phyloP scores from a whole-genome alignment of 2,888 invertebrate species.

The Dexiosoma caninum region DNA sequence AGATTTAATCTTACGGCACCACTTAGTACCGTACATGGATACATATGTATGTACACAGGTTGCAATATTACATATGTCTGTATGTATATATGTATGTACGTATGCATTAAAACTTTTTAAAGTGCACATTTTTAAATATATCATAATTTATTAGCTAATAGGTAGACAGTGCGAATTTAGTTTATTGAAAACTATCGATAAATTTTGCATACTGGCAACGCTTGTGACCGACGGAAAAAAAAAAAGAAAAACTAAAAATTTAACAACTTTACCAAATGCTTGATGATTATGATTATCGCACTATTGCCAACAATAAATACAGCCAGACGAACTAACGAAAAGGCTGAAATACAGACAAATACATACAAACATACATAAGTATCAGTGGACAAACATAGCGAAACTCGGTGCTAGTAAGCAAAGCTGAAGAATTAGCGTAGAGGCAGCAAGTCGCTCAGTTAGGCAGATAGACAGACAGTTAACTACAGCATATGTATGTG shows the following conservation, averaged over 20 bases:
- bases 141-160: too few species aligned
- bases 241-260: slow-evolving; percentile 1
- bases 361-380: too few species aligned
- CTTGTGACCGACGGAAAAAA: background rate
- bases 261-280: slow-evolving; percentile 37
- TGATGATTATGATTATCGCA: slow-evolving; percentile 62
- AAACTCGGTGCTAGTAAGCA: background rate
- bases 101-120: too few species aligned
- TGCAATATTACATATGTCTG: too few species aligned
- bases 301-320: slow-evolving; percentile 47
- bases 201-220: background rate
- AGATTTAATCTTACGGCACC: too few species aligned
- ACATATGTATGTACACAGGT: background rate
- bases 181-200: too few species aligned
- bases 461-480: background rate
- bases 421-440: slow-evolving; percentile 27
- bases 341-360: background rate
- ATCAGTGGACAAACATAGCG: slow-evolving; percentile 8
- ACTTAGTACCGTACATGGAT: too few species aligned
- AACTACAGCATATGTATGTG: background rate
- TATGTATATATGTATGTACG: too few species aligned
- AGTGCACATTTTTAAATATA: too few species aligned
- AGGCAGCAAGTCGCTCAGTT: slow-evolving; percentile 8
- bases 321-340: background rate
- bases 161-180: too few species aligned